Conservation (phyloP, 1,140 invertebrate genomes). For the Holotrichia oblita region DNA sequence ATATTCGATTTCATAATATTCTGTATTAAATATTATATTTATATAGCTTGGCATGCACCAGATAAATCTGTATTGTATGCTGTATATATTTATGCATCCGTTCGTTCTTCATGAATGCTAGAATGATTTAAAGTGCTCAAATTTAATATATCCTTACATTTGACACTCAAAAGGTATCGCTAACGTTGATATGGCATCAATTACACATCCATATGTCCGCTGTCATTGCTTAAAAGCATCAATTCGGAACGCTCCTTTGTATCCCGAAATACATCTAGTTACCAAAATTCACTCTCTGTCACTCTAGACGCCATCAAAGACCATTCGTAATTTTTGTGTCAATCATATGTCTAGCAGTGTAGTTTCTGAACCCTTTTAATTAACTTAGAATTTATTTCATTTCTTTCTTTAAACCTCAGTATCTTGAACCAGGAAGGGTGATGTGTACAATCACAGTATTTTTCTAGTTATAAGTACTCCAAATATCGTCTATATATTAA, state of each 20-base stretch:
- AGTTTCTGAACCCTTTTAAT: neutral
- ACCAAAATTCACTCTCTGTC: slow-evolving; percentile 22
- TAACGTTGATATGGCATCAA: slow-evolving; percentile 7
- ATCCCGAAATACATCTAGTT: slow-evolving; percentile 5
- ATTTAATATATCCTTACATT: neutral
- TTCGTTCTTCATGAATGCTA: too few relatives aligned
- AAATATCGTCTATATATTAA: too few relatives aligned
- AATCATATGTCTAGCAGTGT: neutral
- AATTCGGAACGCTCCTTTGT: neutral
- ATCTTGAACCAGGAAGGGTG: too few relatives aligned
- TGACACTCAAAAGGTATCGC: neutral
- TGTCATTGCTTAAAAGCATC: neutral
- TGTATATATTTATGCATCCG: too few relatives aligned
- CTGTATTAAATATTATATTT: neutral
- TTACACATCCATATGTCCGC: slow-evolving; percentile 13
- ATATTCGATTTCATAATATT: too few relatives aligned
- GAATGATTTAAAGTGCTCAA: neutral
- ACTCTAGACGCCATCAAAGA: slow-evolving; percentile 22
- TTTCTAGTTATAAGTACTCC: too few relatives aligned
- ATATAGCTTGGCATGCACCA: neutral
- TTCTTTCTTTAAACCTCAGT: neutral
- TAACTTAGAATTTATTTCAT: neutral
- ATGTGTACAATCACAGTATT: too few relatives aligned
- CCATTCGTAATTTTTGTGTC: neutral
- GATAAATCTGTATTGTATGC: too few relatives aligned